Base-by-base conservation (phyloP, 2,888 invertebrate species). In the Melipona beecheii region DNA sequence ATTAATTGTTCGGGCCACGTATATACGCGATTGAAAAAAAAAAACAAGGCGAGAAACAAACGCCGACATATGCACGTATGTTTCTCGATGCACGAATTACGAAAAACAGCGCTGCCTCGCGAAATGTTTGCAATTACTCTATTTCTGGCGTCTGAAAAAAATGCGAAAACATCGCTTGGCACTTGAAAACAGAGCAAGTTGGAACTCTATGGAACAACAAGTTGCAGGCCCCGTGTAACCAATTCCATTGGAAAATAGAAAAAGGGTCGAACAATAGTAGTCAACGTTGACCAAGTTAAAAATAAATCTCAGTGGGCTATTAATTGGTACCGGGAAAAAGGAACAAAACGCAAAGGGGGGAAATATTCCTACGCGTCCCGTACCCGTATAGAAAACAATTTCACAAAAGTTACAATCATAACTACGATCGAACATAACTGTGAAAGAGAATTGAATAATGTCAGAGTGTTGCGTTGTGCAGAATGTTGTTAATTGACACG, bases 51-150 rank as follows among this genome's bases (percentile, higher is more conserved):
- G n/a, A 56, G 21, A 21, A 56, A 56, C 56, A 56, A 56, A 56
- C 3, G n/a, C 65, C 43, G 21, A 43, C 65, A 9, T 27, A 24
- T 27, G 27, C 1, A 27, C 27, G 19, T 27, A n/a, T 24, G 49
- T 60, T 6, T 13, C 49, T 62, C 17, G 27, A 62, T 21, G 21
- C 49, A 27, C 15, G 64, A 52, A 73, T 73, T 24, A 65, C 69
- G 60, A 24, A 58, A 75, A 27, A n/a, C 75, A 68, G 58, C 31
- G 66, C 21, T 21, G 24, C 19, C 49, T 31, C 43, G 49, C 66
- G 49, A 75, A 31, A 70, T 54, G 64, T 64, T 54, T 54, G 54
- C 71, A 64, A 77, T 71, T 77, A 71, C 43, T 36, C 71, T 77
- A 76, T 70, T 70, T 76, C 36, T 60, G 70, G 60, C 9, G 4